Evolutionary conservation across 2,888 invertebrate genomes (phyloP).

Genomic region (Pyralis farinalis): DNA sequence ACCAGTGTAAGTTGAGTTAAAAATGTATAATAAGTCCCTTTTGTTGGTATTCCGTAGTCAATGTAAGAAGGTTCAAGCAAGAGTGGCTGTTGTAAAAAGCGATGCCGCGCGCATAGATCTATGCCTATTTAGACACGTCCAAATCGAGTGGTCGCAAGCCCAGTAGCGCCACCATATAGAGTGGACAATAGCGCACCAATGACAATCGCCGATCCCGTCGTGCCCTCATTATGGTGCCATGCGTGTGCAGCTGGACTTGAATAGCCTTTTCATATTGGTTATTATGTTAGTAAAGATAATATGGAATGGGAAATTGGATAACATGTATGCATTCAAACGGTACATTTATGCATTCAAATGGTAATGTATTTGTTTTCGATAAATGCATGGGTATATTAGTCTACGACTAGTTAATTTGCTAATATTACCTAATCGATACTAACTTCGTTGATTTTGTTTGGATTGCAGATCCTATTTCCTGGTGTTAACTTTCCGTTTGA

Average conservation of each 20-base stretch:
- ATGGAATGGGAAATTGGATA: constrained; percentile 11
- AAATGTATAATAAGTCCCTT: constrained; percentile 11
- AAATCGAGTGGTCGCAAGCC: constrained; percentile 54
- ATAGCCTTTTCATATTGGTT: constrained; percentile 21
- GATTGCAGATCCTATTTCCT: too few species aligned
- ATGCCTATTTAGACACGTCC: constrained; percentile 74
- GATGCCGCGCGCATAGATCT: constrained; percentile 72
- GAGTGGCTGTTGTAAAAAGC: constrained; percentile 51
- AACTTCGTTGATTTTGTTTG: too few species aligned
- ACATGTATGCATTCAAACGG: constrained; percentile 4
- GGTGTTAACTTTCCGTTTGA: too few species aligned
- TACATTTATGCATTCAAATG: too few species aligned
- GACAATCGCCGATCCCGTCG: constrained; percentile 59
- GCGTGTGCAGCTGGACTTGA: constrained; percentile 38
- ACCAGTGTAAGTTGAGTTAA: constrained; percentile 42
- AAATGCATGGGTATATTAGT: too few species aligned
- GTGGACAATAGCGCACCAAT: constrained; percentile 74
- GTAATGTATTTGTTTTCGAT: too few species aligned
- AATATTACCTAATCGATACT: too few species aligned
- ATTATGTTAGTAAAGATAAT: constrained; percentile 15
- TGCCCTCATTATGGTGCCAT: constrained; percentile 66
- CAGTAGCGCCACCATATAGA: constrained; percentile 73
- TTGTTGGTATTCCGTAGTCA: constrained; percentile 11
- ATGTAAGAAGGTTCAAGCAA: constrained; percentile 29
- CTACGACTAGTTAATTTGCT: too few species aligned